A percentile compares a stretch with the other conserved stretches of the same genome.
Evolutionary conservation across 1,140 invertebrate species (phyloP).

Genomic region (Arion vulgaris): DNA sequence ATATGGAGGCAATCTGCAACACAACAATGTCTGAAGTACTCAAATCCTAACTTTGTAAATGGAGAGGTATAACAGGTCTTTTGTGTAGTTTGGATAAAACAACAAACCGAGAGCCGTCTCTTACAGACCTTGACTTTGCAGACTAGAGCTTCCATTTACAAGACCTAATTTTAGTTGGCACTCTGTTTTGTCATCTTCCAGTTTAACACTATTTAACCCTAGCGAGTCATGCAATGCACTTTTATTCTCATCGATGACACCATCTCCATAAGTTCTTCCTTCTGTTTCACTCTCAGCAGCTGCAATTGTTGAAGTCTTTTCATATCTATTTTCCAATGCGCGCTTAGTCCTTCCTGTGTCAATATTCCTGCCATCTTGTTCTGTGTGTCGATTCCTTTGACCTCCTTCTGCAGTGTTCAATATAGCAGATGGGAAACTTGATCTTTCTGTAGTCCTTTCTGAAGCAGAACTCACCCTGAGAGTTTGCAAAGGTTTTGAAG

Average conservation of each 20-base stretch:
- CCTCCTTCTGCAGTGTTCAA: conserved; percentile 8
- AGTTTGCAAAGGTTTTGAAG: neutral
- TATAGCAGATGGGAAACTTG: neutral
- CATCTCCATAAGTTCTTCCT: neutral
- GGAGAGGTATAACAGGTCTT: neutral
- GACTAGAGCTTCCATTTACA: neutral
- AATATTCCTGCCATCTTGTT: neutral
- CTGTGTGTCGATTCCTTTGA: neutral
- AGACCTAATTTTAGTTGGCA: neutral
- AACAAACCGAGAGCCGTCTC: neutral
- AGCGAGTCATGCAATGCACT: neutral
- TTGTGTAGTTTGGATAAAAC: neutral
- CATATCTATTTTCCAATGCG: neutral
- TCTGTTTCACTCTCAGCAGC: neutral
- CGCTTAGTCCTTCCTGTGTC: conserved; percentile 11
- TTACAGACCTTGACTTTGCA: neutral
- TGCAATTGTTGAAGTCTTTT: conserved; percentile 4
- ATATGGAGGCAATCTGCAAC: neutral
- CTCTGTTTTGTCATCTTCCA: conserved; percentile 7
- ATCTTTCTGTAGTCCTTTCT: conserved; percentile 1
- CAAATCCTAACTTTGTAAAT: neutral
- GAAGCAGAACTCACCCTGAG: neutral
- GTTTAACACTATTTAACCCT: neutral
- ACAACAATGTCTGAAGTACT: neutral
- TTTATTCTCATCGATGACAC: neutral